Evolutionary conservation across 2,113 vertebrate species (phyloP).

Genomic region (Pseudonaja textilis): DNA sequence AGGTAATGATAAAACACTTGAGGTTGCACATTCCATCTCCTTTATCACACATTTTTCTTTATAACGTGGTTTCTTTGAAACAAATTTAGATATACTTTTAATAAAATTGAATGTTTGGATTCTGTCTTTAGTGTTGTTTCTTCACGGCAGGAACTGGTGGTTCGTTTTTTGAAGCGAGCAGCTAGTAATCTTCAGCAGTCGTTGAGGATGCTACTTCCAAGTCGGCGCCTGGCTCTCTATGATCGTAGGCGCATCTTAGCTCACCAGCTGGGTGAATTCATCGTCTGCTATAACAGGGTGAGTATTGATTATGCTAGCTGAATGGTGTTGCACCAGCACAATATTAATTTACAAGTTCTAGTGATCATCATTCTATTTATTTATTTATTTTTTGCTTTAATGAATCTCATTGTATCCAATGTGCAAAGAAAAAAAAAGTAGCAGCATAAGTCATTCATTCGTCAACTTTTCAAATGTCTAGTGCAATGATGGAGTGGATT

Average conservation of each 20-base stretch:
- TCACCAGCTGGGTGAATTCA: slow-evolving; percentile 87
- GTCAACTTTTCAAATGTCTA: background rate
- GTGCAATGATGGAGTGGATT: background rate
- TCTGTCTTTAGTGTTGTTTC: background rate
- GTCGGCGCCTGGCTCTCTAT: slow-evolving; percentile 72
- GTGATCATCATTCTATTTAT: too few relatives aligned
- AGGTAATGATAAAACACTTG: background rate
- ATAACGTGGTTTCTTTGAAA: background rate
- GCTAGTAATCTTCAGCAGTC: slow-evolving; percentile 87
- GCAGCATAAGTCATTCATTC: background rate
- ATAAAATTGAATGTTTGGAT: background rate
- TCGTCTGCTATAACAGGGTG: slow-evolving; percentile 86
- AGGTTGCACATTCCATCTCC: background rate
- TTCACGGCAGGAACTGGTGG: slow-evolving; percentile 83
- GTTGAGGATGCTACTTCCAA: slow-evolving; percentile 80
- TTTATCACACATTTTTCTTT: background rate
- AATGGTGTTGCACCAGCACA: background rate
- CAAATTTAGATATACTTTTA: background rate
- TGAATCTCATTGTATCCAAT: background rate
- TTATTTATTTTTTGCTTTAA: background rate
- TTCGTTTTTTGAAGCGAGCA: slow-evolving; percentile 88
- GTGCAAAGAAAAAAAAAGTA: background rate
- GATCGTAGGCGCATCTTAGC: slow-evolving; percentile 86
- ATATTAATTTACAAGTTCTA: background rate
- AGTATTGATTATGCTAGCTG: slow-evolving; percentile 4